Base-by-base conservation (phyloP, 23 tunicate genomes). In the Botrylloides violaceus region DNA sequence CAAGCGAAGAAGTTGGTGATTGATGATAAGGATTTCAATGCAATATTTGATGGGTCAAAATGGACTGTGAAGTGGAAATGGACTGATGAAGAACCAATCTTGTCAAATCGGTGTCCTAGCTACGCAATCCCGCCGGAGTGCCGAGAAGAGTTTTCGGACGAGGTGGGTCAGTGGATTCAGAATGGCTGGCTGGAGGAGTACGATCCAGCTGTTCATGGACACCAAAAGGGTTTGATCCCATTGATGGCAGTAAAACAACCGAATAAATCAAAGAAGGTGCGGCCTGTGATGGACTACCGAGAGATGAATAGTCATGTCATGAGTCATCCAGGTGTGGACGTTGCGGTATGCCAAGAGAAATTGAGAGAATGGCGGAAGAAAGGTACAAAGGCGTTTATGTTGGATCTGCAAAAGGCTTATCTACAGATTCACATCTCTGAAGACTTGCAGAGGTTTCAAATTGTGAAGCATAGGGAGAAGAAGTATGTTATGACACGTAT, bases 311-410 rank as follows among this genome's bases (percentile, higher is more conserved):
- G 53, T 43, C 53, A 43, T 43, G 53, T 43, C 12, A 43, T 43
- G 53, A 43, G 53, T 43, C 53, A 43, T 43, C 53, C 53, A 9
- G 53, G 53, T 43, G 53, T 15, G 15, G 53, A 43, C 15, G 53
- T 43, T 43, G 53, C 15, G 53, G 53, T 43, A 15, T 43, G 53
- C 53, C 53, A 43, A 43, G 53, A 43, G 15, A 43, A 43, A 43
- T 15, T 43, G 53, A 43, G 53, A 43, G 53, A 43, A 43, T 43
- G 53, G 53, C 53, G 53, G 53, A 43, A 43, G 53, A 43, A 43
- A 43, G 53, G 53, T 43, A 43, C 53, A 43, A 9, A 43, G 9
- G 53, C 53, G 15, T 43, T 7, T 43, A 43, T 43, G 12, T 43
- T 43, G 15, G 53, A 43, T 43, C 53, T 43, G 53, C 53, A 43